A percentile compares a stretch with the other conserved stretches of the same genome.
phyloP scores from a whole-genome alignment of 2,113 vertebrate species.

The Pipra filicauda region DNA sequence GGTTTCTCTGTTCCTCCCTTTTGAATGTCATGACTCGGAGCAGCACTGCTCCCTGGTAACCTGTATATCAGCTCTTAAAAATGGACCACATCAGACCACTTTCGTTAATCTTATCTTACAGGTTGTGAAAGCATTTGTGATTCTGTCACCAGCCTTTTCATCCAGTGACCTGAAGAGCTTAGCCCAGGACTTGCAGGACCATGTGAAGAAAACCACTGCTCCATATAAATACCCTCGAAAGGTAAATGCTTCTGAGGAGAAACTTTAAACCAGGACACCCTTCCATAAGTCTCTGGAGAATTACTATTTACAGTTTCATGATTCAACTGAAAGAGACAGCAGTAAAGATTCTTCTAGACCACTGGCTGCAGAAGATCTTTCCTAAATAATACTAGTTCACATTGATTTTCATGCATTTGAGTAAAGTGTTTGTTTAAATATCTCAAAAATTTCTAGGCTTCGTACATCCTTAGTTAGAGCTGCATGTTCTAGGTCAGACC shows the following conservation, averaged over 20 bases:
- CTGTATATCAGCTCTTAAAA: background rate
- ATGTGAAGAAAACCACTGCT: slow-evolving; percentile 85
- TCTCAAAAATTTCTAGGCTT: background rate
- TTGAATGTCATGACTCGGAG: background rate
- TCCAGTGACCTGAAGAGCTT: slow-evolving; percentile 67
- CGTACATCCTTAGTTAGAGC: background rate
- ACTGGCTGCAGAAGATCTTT: background rate
- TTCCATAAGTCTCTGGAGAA: background rate
- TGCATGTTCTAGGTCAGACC: background rate
- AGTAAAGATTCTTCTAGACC: background rate
- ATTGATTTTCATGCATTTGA: background rate
- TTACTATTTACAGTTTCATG: background rate
- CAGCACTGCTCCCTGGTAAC: background rate
- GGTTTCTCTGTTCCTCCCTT: background rate
- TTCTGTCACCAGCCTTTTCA: slow-evolving; percentile 73
- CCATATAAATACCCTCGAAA: slow-evolving; percentile 90
- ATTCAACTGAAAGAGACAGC: background rate
- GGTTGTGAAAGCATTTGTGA: slow-evolving; percentile 87
- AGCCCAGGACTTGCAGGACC: slow-evolving; percentile 76
- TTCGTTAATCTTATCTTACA: slow-evolving; percentile 28
- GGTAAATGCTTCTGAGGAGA: slow-evolving; percentile 59
- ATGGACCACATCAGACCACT: background rate
- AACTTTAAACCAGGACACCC: background rate
- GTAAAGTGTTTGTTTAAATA: background rate
- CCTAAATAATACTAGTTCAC: background rate